A percentile compares a stretch with the other conserved stretches of the same genome.
Conservation (phyloP, 2,888 invertebrate genomes). For the Dorcus parallelipipedus region DNA sequence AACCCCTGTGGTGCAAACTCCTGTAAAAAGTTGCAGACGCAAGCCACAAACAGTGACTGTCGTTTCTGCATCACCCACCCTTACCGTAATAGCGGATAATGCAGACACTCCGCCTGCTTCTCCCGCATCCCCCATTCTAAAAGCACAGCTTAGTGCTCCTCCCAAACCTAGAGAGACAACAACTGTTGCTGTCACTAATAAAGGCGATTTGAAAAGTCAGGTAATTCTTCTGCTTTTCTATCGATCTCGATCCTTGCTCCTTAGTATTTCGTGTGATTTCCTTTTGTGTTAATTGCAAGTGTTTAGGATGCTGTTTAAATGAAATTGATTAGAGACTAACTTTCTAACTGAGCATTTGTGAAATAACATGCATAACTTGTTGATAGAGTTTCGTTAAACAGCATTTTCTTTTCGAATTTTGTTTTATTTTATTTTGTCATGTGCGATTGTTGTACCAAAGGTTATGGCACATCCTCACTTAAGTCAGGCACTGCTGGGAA, state of each 20-base stretch:
- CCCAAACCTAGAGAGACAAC: constrained; percentile 51
- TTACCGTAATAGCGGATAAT: constrained; percentile 20
- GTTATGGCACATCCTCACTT: constrained; percentile 61
- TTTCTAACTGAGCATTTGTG: too few relatives aligned
- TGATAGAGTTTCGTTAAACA: neutral
- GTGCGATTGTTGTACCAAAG: constrained; percentile 37
- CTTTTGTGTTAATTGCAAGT: too few relatives aligned
- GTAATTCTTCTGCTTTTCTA: constrained; percentile 39
- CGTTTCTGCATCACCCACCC: constrained; percentile 29
- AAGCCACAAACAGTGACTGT: constrained; percentile 21
- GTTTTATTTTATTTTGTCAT: constrained; percentile 14
- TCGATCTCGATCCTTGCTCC: neutral
- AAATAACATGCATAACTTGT: neutral
- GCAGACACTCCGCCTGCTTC: constrained; percentile 48
- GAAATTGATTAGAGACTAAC: too few relatives aligned
- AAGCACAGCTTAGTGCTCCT: constrained; percentile 77
- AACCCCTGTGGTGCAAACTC: constrained; percentile 26
- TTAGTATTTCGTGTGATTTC: neutral
- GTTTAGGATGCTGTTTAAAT: too few relatives aligned
- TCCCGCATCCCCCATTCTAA: constrained; percentile 76
- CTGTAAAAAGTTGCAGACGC: constrained; percentile 24
- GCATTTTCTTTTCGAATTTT: constrained; percentile 6
- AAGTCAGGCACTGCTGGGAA: constrained; percentile 57
- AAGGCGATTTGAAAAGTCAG: constrained; percentile 55
- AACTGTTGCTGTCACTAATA: constrained; percentile 46